phyloP scores from a whole-genome alignment of 2,888 invertebrate genomes.

The Zygogramma bicolorata region DNA sequence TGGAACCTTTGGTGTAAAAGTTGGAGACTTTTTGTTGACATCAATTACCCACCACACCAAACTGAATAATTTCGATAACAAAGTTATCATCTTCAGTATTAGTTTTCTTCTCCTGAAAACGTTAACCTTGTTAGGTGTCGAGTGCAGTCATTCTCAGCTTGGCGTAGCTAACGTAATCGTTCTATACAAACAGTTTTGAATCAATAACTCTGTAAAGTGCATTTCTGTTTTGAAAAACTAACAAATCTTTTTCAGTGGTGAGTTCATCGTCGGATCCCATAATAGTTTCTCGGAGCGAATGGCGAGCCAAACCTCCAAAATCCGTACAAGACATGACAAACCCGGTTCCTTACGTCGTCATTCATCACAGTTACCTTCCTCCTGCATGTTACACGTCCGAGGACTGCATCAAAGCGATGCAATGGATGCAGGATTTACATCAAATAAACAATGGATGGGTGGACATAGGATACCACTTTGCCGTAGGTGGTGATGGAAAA shows the following conservation, averaged over 20 bases:
- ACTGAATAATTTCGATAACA: too few relatives aligned
- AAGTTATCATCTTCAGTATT: too few relatives aligned
- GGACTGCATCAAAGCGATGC: conserved; percentile 71
- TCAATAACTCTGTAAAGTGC: too few relatives aligned
- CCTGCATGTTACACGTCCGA: conserved; percentile 70
- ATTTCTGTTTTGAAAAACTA: too few relatives aligned
- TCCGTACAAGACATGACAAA: conserved; percentile 66
- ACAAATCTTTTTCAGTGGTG: conserved; percentile 34
- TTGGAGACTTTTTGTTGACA: too few relatives aligned
- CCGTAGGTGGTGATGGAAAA: conserved; percentile 78
- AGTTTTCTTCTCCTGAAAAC: too few relatives aligned
- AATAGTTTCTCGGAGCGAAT: conserved; percentile 68
- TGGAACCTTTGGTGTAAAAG: too few relatives aligned
- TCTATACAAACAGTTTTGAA: neutral
- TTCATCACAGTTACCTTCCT: conserved; percentile 79
- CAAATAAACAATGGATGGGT: conserved; percentile 73
- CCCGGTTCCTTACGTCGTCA: conserved; percentile 77
- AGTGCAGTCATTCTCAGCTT: too few relatives aligned
- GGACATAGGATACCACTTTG: conserved; percentile 80
- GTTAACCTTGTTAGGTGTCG: too few relatives aligned
- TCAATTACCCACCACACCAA: too few relatives aligned
- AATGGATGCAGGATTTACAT: conserved; percentile 76
- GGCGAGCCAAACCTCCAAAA: conserved; percentile 72
- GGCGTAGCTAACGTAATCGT: too few relatives aligned
- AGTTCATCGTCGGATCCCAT: conserved; percentile 42